phyloP scores from a whole-genome alignment of 2,888 invertebrate genomes.

The Neoaliturus tenellus region DNA sequence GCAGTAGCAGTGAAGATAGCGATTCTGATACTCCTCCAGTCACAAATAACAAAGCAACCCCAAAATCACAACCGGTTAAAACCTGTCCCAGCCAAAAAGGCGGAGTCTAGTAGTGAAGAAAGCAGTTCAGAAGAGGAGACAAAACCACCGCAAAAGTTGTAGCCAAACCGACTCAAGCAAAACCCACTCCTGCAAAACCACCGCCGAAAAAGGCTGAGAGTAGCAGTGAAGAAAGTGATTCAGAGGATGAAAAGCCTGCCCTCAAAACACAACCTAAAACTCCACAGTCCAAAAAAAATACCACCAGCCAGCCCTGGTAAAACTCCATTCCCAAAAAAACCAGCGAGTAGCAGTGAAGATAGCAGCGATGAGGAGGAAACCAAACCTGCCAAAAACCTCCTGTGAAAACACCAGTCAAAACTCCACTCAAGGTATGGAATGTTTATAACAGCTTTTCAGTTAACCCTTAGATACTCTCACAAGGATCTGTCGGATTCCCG shows the following conservation, averaged over 20 bases:
- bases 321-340: slow-evolving; percentile 65
- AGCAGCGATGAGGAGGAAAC: slow-evolving; percentile 72
- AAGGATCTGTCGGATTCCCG: no score
- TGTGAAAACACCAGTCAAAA: slow-evolving; percentile 32
- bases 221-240: slow-evolving; percentile 60
- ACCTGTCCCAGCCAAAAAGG: slow-evolving; percentile 63
- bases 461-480: no score
- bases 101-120: slow-evolving; percentile 56
- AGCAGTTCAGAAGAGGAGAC: slow-evolving; percentile 22
- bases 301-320: slow-evolving; percentile 23
- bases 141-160: background rate
- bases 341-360: slow-evolving; percentile 71
- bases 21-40: slow-evolving; percentile 59
- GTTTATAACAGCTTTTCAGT: no score
- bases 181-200: slow-evolving; percentile 62
- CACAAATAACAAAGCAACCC: slow-evolving; percentile 55
- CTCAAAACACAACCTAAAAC: background rate
- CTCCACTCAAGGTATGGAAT: no score
- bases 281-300: background rate
- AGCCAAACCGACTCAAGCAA: slow-evolving; percentile 46
- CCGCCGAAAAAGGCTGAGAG: slow-evolving; percentile 49
- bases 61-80: slow-evolving; percentile 45
- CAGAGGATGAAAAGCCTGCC: slow-evolving; percentile 63
- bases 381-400: slow-evolving; percentile 47
- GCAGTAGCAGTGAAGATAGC: slow-evolving; percentile 53